Percentiles rank a stretch among this genome's conserved stretches.
Evolutionary conservation across 2,113 vertebrate species (phyloP).

Genomic region (Gobius niger): DNA sequence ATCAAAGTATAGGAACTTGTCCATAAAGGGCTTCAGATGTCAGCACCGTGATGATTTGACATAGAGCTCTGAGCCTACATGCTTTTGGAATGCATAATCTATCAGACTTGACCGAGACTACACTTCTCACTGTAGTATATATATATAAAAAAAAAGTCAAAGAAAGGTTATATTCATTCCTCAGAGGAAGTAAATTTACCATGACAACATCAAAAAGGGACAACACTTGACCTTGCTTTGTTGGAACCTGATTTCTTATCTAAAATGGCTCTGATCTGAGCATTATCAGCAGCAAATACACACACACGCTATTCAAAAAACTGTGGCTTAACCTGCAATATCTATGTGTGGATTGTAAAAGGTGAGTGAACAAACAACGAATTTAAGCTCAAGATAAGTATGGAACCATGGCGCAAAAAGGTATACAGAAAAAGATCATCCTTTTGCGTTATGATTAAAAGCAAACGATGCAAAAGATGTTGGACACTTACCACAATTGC

Average conservation of each 20-base stretch:
- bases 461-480: slow-evolving; percentile 8
- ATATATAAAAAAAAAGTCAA: slow-evolving; percentile 39
- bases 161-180: slow-evolving; percentile 39
- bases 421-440: slow-evolving; percentile 4
- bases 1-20: not conserved
- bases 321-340: too few relatives aligned
- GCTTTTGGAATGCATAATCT: not conserved
- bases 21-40: not conserved
- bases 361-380: not conserved
- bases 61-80: not conserved
- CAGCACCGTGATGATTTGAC: not conserved
- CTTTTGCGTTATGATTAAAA: slow-evolving; percentile 29
- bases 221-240: slow-evolving; percentile 48
- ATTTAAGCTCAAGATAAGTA: not conserved
- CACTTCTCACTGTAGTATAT: slow-evolving; percentile 8
- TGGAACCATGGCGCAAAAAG: not conserved
- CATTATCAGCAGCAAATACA: slow-evolving; percentile 52
- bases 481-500: slow-evolving; percentile 77
- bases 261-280: slow-evolving; percentile 49
- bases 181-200: slow-evolving; percentile 32
- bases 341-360: too few relatives aligned
- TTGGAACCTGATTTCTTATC: slow-evolving; percentile 58
- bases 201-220: slow-evolving; percentile 49
- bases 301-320: not conserved
- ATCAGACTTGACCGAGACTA: not conserved